phyloP scores from a whole-genome alignment of 1,140 invertebrate species.

The Cheumatopsyche charites region DNA sequence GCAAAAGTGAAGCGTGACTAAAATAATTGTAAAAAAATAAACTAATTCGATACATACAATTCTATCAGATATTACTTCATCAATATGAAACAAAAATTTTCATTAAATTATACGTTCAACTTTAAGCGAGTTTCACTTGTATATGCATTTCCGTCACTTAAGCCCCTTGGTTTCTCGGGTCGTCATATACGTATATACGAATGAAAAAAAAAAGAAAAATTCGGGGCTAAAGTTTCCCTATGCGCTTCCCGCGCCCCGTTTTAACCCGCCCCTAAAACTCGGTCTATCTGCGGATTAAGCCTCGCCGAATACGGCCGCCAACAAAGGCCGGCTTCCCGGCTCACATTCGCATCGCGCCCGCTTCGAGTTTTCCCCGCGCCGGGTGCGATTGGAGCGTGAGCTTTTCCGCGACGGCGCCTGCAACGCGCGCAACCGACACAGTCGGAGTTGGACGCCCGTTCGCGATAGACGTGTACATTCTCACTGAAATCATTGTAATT shows the following conservation, averaged over 20 bases:
- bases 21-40: too few species aligned
- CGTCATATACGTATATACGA: too few species aligned
- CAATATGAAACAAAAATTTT: too few species aligned
- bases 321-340: constrained; percentile 29
- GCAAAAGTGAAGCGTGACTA: too few species aligned
- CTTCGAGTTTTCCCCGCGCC: neutral
- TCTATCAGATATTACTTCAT: too few species aligned
- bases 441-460: constrained; percentile 39
- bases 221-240: constrained; percentile 22
- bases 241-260: constrained; percentile 28
- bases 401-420: constrained; percentile 28
- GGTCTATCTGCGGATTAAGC: constrained; percentile 6
- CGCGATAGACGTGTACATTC: constrained; percentile 37
- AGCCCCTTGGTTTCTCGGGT: too few species aligned
- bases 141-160: too few species aligned
- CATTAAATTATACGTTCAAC: too few species aligned
- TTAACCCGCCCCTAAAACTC: constrained; percentile 16
- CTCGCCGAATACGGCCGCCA: constrained; percentile 30
- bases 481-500: constrained; percentile 37
- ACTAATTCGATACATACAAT: too few species aligned
- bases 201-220: too few species aligned
- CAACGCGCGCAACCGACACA: constrained; percentile 28
- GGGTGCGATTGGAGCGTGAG: constrained; percentile 24
- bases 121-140: too few species aligned
- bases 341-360: constrained; percentile 27